Evolutionary conservation across 2,113 vertebrate genomes (phyloP), one percentile per base, ranked within the genome.

Genomic region (Grus americana): DNA sequence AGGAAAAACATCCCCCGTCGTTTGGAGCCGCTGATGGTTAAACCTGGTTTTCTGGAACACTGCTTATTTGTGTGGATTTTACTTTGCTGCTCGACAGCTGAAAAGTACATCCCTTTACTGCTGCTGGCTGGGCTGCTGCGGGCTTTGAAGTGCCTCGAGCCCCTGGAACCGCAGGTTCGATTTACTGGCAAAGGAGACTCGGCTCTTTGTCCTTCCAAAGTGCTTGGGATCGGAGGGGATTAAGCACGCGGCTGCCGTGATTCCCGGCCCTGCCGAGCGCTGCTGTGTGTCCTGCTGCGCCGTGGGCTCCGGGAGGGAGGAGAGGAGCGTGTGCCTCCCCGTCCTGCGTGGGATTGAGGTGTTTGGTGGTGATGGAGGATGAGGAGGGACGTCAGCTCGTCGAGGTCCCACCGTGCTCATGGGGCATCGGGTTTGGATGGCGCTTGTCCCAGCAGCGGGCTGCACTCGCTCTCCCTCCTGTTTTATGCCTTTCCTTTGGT

Each of bases 31-130:
- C 93, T 96, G 97, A 94, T 93, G 93, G 95, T 84, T 90, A 90
- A 96, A 95, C 87, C 93, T 84, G 84, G 85, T 24, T 88, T 62
- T 79, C 71, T 96, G 96, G 93, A 96, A 95, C 96, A 96, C 92
- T 95, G 85, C 83, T 82, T 91, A 46, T 95, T 97, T 97, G 94
- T 97, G 96, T 88, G 88, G 90, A 59, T 88, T 91, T 86, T 15
- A 24, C 94, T 85, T 34, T 34, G 75, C 79, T 81, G 65, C 92
- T 96, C 24, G 0, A 49, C 82, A 91, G 88, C 79, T 9, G 57
- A 92, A 76, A 79, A 92, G 68, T 62, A 63, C 85, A 73, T 96
- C 93, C 93, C 65, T 83, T 75, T 79, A 30, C 57, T 44, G 66
- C 84, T 55, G 67, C 93, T 90, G 92, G 84, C 91, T 8, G 1